Evolutionary conservation across 2,888 invertebrate genomes (phyloP).

Genomic region (Tinea pellionella): DNA sequence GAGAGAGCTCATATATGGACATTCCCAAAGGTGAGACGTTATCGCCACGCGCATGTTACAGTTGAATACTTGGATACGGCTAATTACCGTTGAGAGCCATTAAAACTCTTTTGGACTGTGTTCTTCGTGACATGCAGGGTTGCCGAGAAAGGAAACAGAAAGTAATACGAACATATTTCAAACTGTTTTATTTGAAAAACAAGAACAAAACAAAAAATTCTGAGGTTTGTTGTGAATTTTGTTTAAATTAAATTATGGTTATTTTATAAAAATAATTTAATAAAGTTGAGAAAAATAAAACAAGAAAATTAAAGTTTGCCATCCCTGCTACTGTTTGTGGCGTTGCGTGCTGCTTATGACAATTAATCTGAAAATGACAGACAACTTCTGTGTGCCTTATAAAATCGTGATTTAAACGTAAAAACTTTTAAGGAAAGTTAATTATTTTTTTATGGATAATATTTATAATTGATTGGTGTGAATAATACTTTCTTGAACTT

Average conservation of each 20-base stretch:
- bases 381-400: background rate
- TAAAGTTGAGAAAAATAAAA: background rate
- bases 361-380: conserved; percentile 12
- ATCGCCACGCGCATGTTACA: conserved; percentile 24
- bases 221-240: too few relatives aligned
- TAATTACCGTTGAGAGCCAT: conserved; percentile 29
- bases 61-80: conserved; percentile 31
- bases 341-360: conserved; percentile 7
- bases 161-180: background rate
- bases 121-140: conserved; percentile 7
- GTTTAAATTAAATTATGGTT: too few relatives aligned
- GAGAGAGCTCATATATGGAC: conserved; percentile 9
- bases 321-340: conserved; percentile 4
- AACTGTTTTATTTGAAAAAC: too few relatives aligned
- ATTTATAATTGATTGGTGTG: background rate
- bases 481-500: background rate
- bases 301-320: background rate
- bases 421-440: conserved; percentile 9
- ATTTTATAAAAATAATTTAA: background rate
- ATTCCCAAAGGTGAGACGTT: conserved; percentile 25
- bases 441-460: background rate
- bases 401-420: conserved; percentile 6
- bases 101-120: conserved; percentile 11
- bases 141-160: background rate
- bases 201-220: too few relatives aligned